Conservation (phyloP, 2,113 vertebrate species). For the Galemys pyrenaicus region DNA sequence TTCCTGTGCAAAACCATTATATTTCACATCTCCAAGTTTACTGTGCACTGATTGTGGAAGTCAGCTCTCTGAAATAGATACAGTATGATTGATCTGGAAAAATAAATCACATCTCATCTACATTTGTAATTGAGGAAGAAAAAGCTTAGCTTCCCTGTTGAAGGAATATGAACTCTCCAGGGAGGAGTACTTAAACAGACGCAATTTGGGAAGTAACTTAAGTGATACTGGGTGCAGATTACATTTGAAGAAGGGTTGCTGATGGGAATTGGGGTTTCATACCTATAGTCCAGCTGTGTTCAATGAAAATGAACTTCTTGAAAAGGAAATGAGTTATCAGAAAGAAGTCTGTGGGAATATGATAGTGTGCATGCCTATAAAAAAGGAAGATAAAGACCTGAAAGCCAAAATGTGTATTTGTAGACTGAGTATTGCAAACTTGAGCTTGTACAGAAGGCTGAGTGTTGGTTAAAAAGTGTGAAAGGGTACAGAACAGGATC, state of each 20-base stretch:
- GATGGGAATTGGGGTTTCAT: background rate
- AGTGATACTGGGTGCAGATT: background rate
- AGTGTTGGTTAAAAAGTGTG: too few species aligned
- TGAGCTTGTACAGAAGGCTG: background rate
- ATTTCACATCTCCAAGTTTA: background rate
- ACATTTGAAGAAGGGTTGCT: background rate
- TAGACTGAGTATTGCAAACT: background rate
- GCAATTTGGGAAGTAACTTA: constrained; percentile 32
- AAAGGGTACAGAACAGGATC: fast-evolving
- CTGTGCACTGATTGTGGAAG: background rate
- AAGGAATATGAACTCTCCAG: constrained; percentile 40
- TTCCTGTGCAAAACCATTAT: background rate
- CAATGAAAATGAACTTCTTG: constrained; percentile 16
- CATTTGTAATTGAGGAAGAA: background rate
- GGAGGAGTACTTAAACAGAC: constrained; percentile 28
- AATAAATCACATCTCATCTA: constrained; percentile 16
- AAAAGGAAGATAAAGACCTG: background rate
- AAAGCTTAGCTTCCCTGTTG: background rate
- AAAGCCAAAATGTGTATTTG: background rate
- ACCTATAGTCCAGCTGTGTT: background rate
- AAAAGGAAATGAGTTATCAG: background rate
- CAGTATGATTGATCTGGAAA: background rate
- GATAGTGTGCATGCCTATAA: background rate
- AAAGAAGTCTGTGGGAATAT: background rate
- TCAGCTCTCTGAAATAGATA: background rate